Evolutionary conservation across 2,797 vertebrate genomes (phyloP).

Genomic region (Thamnophis elegans): DNA sequence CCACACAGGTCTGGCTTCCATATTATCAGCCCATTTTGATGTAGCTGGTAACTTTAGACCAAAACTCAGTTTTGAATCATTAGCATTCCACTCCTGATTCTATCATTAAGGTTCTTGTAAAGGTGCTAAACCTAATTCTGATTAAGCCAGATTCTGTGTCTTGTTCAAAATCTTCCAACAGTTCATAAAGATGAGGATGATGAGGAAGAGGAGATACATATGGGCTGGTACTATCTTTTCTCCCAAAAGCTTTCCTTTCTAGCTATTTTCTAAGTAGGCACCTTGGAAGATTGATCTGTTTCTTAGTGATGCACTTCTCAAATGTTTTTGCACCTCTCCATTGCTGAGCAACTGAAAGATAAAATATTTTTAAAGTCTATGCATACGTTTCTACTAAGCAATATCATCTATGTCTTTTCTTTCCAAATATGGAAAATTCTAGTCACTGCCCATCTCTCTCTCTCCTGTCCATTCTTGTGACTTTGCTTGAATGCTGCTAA

Average conservation of each 20-base stretch:
- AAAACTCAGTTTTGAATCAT: background rate
- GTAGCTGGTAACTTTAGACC: background rate
- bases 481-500: background rate
- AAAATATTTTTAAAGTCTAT: background rate
- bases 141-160: background rate
- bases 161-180: background rate
- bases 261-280: slow-evolving; percentile 30
- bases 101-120: background rate
- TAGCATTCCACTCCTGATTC: background rate
- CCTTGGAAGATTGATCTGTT: slow-evolving; percentile 10
- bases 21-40: background rate
- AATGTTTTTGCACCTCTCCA: slow-evolving; percentile 10
- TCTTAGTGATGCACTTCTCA: slow-evolving; percentile 11
- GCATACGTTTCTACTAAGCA: background rate
- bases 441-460: background rate
- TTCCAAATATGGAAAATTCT: background rate
- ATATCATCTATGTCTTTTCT: background rate
- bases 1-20: background rate
- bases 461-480: background rate
- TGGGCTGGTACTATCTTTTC: background rate
- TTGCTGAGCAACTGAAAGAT: background rate
- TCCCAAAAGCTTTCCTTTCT: slow-evolving; percentile 10
- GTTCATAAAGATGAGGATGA: background rate
- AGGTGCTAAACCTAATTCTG: background rate
- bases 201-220: background rate